These are phyloP conservation scores for Solen grandis DNA, from an alignment of 1,140 invertebrate genomes.

Conservation along the genomic window DNA sequence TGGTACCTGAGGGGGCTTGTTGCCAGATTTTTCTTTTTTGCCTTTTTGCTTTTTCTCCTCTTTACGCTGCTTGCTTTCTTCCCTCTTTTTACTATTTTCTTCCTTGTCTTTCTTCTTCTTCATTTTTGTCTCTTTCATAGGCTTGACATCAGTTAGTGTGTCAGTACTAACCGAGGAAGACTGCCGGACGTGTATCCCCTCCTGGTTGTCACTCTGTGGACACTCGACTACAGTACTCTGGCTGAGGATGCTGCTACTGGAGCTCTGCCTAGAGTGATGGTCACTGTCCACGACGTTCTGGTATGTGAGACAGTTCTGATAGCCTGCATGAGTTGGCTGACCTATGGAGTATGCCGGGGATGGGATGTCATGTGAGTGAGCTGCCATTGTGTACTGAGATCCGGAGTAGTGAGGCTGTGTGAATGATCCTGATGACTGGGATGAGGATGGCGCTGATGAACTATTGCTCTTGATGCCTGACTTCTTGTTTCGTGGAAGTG, in stretches of 20 bases:
- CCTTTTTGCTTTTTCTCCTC: constrained; percentile 63
- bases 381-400: constrained; percentile 26
- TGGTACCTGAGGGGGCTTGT: constrained; percentile 4
- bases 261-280: constrained; percentile 44
- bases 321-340: constrained; percentile 17
- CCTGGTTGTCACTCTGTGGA: background rate
- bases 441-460: constrained; percentile 9
- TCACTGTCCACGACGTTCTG: constrained; percentile 51
- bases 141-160: constrained; percentile 44
- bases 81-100: constrained; percentile 37
- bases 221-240: constrained; percentile 43
- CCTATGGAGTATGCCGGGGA: constrained; percentile 30
- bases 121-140: constrained; percentile 41
- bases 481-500: constrained; percentile 74
- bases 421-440: constrained; percentile 13
- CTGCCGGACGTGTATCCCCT: constrained; percentile 27
- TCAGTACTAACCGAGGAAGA: constrained; percentile 42
- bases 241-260: constrained; percentile 52
- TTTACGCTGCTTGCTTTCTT: constrained; percentile 52
- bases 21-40: constrained; percentile 52
- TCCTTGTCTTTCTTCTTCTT: constrained; percentile 65
- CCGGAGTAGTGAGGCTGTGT: background rate
- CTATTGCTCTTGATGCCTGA: background rate
- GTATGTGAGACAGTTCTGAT: constrained; percentile 51
- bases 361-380: constrained; percentile 6